These are phyloP conservation scores for Sialis fuliginosa DNA, from an alignment of 2,888 invertebrate species.

Conservation along the genomic window DNA sequence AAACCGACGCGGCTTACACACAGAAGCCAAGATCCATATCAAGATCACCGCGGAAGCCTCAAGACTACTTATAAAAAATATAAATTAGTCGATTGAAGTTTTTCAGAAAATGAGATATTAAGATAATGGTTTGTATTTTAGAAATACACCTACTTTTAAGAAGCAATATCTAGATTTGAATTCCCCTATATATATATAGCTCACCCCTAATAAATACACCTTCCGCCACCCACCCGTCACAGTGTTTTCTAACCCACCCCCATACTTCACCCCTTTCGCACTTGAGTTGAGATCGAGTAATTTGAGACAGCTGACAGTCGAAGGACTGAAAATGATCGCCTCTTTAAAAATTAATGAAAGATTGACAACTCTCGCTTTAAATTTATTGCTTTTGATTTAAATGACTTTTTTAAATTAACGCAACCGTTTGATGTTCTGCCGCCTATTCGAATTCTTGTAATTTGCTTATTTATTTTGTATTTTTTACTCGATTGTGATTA, in stretches of 20 bases:
- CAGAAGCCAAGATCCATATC: no score
- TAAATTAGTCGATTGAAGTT: no score
- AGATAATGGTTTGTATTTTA: neutral
- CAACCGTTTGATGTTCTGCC: neutral
- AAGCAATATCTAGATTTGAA: neutral
- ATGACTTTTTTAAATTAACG: neutral
- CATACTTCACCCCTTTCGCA: neutral
- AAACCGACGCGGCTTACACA: no score
- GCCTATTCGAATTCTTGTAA: no score
- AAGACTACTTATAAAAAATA: no score
- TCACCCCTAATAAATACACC: neutral
- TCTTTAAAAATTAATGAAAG: conserved; percentile 4
- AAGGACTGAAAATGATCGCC: conserved; percentile 1
- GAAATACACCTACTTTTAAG: neutral
- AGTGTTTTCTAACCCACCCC: neutral
- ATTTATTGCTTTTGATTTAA: conserved; percentile 1
- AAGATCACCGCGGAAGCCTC: no score
- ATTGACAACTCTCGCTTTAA: conserved; percentile 1
- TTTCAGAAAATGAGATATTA: neutral
- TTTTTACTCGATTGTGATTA: no score
- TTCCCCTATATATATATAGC: no score
- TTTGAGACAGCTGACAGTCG: conserved; percentile 5
- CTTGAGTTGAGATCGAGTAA: conserved; percentile 1
- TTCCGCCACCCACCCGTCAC: neutral
- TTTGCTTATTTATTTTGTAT: no score